Evolutionary conservation across 2,797 vertebrate genomes (phyloP), one percentile per base, ranked within the genome.

Genomic region (Microctenopoma steveboyesi): DNA sequence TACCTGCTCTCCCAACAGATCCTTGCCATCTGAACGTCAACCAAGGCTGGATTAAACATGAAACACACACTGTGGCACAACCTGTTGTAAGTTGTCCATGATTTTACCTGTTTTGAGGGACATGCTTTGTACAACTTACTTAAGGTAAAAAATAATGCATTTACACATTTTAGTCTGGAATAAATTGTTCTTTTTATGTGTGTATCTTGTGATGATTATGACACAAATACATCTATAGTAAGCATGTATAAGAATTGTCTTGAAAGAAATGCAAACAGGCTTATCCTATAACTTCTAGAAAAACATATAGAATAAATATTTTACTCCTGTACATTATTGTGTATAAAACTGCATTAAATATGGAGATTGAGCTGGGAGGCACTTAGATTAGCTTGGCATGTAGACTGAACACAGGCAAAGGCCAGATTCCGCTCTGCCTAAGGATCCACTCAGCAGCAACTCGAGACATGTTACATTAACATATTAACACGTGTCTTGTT

Each of bases 31-130:
- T 72, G 50, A 76, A 78, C 3, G 45, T 57, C 61, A 62, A 64
- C 70, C 0, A 35, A 45, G 53, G 62, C 49, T 11, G 70, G 71
- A 81, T 79, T 78, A 70, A 80, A 81, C 49, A 58, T 37, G 37
- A 18, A 67, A 13, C 60, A 39, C 66, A 48, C 58, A 10, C 65
- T 69, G 60, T 30, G 62, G 46, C 43, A 15, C 48, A 16, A 25
- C 9, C 48, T 11, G 28, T 35, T 57, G 12, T 5, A 48, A 57
- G 16, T 27, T 55, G 40, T 12, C 30, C 49, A 28, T 22, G 18
- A 16, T 42, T 40, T 62, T 27, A 52, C 39, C 46, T 18, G 15
- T 4, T 42, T 52, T 11, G 22, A 7, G 6, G 13, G n/a, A 62
- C 54, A 63, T 1, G 0, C 18, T 49, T 68, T 51, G 4, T 55